phyloP scores from a whole-genome alignment of 2,797 vertebrate genomes.

The Eleutherodactylus coqui region DNA sequence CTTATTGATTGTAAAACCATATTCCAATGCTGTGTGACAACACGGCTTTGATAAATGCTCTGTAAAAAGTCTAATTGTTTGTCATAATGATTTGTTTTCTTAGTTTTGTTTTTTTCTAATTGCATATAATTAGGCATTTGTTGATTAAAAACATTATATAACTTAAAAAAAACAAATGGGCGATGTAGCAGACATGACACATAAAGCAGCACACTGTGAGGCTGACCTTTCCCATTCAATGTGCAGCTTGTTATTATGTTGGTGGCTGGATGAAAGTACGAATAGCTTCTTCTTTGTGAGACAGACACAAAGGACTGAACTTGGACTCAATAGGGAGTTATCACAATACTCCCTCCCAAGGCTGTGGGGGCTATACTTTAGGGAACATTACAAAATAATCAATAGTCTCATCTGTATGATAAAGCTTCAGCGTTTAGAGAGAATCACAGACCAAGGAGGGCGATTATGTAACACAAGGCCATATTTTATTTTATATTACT shows the following conservation, averaged over 20 bases:
- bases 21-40: conserved; percentile 54
- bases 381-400: conserved; percentile 34
- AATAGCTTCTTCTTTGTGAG: conserved; percentile 39
- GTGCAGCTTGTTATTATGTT: conserved; percentile 26
- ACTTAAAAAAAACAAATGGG: conserved; percentile 11
- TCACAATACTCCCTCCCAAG: conserved; percentile 24
- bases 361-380: neutral
- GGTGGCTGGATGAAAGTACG: neutral
- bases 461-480: neutral
- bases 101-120: conserved; percentile 16
- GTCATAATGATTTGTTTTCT: conserved; percentile 54
- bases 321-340: conserved; percentile 37
- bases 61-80: conserved; percentile 54
- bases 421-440: neutral
- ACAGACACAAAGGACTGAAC: conserved; percentile 26
- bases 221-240: conserved; percentile 48
- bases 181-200: neutral
- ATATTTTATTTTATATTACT: neutral
- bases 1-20: conserved; percentile 56
- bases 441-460: neutral
- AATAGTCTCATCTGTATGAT: conserved; percentile 7
- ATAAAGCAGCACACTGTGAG: conserved; percentile 18
- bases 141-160: conserved; percentile 33
- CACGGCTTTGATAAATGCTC: conserved; percentile 45
- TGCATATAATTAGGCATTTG: conserved; percentile 55